phyloP scores from a whole-genome alignment of 2,113 vertebrate species.

The Mesoclemmys tuberculata region DNA sequence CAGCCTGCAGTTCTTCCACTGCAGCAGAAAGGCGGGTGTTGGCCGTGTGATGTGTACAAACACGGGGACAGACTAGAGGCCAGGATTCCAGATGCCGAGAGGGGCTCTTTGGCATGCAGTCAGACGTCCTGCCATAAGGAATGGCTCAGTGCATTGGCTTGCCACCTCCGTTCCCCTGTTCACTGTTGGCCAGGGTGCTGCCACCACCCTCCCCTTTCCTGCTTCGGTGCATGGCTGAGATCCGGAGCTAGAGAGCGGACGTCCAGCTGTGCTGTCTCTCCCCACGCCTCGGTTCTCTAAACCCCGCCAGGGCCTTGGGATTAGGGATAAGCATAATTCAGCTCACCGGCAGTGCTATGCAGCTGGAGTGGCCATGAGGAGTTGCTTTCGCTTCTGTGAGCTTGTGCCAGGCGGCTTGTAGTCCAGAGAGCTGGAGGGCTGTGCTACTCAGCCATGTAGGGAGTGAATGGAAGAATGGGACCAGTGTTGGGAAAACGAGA shows the following conservation, averaged over 20 bases:
- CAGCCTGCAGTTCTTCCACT: background rate
- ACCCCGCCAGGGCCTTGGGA: background rate
- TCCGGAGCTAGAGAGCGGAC: background rate
- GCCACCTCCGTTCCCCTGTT: rapidly evolving
- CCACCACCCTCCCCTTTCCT: no score
- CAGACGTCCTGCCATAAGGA: background rate
- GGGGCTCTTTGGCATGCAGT: constrained; percentile 39
- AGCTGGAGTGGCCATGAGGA: background rate
- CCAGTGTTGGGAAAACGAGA: background rate
- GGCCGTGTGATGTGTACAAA: rapidly evolving
- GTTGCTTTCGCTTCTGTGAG: background rate
- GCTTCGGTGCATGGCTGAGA: background rate
- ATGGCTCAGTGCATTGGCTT: constrained; percentile 18
- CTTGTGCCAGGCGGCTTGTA: background rate
- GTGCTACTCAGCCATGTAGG: background rate
- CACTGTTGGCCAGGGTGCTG: background rate
- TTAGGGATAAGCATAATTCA: background rate
- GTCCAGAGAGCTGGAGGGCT: background rate
- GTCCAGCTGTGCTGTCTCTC: background rate
- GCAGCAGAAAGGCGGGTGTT: background rate
- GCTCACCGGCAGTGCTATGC: background rate
- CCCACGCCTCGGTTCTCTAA: background rate
- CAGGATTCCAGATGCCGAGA: background rate
- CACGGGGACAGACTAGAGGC: background rate
- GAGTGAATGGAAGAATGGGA: background rate